Conservation (phyloP, 2,888 invertebrate species). For the Ischnura elegans region DNA sequence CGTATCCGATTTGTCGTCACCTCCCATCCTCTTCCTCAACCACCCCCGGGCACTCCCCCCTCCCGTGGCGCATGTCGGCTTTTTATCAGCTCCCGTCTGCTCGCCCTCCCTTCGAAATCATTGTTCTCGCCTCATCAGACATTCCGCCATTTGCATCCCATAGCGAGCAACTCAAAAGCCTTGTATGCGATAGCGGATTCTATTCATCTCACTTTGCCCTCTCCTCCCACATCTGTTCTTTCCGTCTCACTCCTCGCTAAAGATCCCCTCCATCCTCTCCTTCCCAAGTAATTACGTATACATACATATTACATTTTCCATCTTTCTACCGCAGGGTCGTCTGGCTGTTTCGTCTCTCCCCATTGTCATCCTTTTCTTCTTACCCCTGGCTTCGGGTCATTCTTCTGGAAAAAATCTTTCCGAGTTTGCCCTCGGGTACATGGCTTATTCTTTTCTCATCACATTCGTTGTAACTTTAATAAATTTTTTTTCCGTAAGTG, state of each 20-base stretch:
- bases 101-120: slow-evolving; percentile 12
- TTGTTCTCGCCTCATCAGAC: slow-evolving; percentile 61
- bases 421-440: neutral
- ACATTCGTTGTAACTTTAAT: neutral
- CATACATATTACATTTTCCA: neutral
- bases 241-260: neutral
- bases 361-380: neutral
- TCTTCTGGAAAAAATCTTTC: neutral
- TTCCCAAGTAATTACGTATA: neutral
- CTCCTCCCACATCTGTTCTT: neutral
- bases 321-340: neutral
- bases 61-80: neutral
- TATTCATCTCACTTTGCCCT: neutral
- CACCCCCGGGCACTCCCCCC: neutral
- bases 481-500: no score
- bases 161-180: neutral
- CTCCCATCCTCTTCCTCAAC: no score
- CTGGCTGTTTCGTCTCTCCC: neutral
- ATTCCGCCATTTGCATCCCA: slow-evolving; percentile 63
- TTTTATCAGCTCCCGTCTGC: neutral
- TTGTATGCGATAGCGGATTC: slow-evolving; percentile 31
- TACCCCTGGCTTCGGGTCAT: neutral
- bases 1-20: neutral
- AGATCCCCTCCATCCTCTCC: neutral
- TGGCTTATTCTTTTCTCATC: neutral